Evolutionary conservation across 2,888 invertebrate species (phyloP), one percentile per base, ranked within the genome.

Genomic region (Hemithea aestivaria): DNA sequence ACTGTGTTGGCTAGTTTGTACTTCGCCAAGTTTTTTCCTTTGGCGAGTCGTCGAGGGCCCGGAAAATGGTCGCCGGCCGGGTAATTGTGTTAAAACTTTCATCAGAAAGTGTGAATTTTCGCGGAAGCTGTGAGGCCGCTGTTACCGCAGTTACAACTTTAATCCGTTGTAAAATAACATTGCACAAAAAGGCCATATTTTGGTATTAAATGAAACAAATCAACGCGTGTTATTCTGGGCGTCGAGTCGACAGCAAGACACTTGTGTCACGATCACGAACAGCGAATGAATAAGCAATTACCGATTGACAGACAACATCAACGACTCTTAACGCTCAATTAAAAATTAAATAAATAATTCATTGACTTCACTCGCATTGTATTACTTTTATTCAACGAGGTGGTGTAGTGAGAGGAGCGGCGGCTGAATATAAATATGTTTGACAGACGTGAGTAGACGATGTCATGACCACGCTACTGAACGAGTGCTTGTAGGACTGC

Each of bases 11-110:
- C 77, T 82, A 82, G 80, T 83, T 84, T 81, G 79, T 80, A 79
- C 81, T 77, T 82, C 73, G 76, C 77, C 78, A 82, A 82, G 80
- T 84, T 83, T 81, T 82, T 82, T 77, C 73, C 74, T 78, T 79
- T 77, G 74, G 77, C 68, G 51, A 45, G 71, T 66, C 71, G 68
- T 64, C 66, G 74, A 70, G 77, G 73, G 72, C 70, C 66, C 58
- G 73, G 66, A 64, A 72, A 80, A 82, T 73, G 76, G 76, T 70
- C 67, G 71, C 64, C 72, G 74, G 75, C 77, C 71, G 74, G 78
- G 80, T 83, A 83, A 84, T 84, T 79, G 80, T 79, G 83, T 84
- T 84, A 84, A 84, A 84, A 84, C 76, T 84, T 83, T 82, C 80
- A 83, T 82, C 80, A 73, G 74, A 74, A 76, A 82, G 80, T 83